Evolutionary conservation across 2,113 vertebrate species (phyloP).

Genomic region (Urocynchramus pylzowi): DNA sequence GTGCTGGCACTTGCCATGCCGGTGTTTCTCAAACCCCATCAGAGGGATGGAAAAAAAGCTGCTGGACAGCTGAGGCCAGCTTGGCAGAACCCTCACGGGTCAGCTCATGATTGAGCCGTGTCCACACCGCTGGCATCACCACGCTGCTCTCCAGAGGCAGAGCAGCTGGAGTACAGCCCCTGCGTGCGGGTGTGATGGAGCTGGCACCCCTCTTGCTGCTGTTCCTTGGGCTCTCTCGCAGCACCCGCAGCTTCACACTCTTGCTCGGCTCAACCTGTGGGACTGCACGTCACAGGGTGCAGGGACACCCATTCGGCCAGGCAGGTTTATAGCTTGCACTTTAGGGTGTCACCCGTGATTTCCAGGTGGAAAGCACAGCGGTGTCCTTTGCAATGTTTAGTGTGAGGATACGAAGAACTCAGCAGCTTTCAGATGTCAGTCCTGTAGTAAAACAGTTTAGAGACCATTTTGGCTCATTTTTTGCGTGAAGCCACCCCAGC

Average conservation of each 20-base stretch:
- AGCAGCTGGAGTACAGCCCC: not conserved
- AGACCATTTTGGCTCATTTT: fast-evolving
- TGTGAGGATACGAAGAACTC: not conserved
- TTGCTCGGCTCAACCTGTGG: fast-evolving
- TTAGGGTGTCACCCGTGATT: fast-evolving
- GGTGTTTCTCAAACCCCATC: not conserved
- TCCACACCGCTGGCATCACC: not conserved
- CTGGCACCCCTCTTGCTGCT: not conserved
- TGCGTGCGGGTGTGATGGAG: fast-evolving
- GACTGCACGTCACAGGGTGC: fast-evolving
- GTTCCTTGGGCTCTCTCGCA: fast-evolving
- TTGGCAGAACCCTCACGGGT: fast-evolving
- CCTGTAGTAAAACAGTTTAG: not conserved
- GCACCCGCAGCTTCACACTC: fast-evolving
- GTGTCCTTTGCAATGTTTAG: not conserved
- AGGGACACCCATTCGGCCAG: not conserved
- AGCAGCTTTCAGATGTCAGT: not conserved
- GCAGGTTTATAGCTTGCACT: not conserved
- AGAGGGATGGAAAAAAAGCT: not conserved
- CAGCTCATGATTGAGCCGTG: fast-evolving
- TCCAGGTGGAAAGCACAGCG: not conserved
- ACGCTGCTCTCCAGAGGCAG: not conserved
- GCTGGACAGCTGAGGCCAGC: not conserved
- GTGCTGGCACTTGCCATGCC: fast-evolving
- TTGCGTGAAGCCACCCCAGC: fast-evolving